Conservation (phyloP, 1,140 invertebrate species). For the Asbolus verrucosus region DNA sequence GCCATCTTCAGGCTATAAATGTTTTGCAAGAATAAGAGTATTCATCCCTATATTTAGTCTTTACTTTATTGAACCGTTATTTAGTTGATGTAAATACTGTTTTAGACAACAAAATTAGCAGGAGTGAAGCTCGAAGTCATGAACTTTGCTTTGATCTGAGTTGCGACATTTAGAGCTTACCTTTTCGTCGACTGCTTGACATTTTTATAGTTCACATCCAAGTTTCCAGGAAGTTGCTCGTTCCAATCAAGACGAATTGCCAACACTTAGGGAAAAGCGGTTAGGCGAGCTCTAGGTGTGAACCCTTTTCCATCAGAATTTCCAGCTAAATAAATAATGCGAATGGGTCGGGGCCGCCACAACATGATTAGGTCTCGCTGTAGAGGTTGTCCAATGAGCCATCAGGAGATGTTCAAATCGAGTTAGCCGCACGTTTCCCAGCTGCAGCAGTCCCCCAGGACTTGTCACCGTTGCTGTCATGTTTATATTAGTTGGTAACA, state of each 20-base stretch:
- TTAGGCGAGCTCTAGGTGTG: background rate
- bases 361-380: slow-evolving; percentile 38
- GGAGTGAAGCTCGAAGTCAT: no score
- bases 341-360: slow-evolving; percentile 10
- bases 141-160: no score
- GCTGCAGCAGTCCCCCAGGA: slow-evolving; percentile 40
- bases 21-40: no score
- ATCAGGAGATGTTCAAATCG: slow-evolving; percentile 45
- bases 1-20: no score
- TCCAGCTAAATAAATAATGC: slow-evolving; percentile 36
- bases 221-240: no score
- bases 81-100: no score
- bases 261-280: background rate
- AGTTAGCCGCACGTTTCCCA: slow-evolving; percentile 41
- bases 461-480: slow-evolving; percentile 41
- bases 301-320: slow-evolving; percentile 12
- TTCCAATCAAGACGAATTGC: background rate
- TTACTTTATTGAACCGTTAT: no score
- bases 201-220: no score
- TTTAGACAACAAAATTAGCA: no score
- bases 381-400: slow-evolving; percentile 45
- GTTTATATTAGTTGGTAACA: slow-evolving; percentile 38
- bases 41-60: no score
- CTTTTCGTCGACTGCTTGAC: no score
- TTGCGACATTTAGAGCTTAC: no score